Base-by-base conservation (phyloP, 2,888 invertebrate genomes). In the Meloe dianella region DNA sequence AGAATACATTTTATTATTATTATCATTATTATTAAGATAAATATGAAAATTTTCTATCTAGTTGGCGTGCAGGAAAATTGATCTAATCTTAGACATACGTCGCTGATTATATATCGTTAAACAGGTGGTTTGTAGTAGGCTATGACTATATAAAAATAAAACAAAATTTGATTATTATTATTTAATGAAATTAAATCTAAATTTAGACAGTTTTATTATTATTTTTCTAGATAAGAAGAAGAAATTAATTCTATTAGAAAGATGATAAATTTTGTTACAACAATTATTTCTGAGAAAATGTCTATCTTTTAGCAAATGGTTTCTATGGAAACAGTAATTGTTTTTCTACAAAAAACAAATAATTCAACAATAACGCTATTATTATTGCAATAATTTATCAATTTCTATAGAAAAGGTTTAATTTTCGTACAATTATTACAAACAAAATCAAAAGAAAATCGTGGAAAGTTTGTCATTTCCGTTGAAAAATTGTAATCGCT, bases 101-200 rank as follows among this genome's bases (percentile, higher is more conserved):
- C 20, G 3, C 10, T 5, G 0, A 41, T 17, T 41, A 41, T 47
- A 47, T 10, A 20, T 20, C 1, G 10, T 20, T 7, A 9, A 47
- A 47, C 47, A 47, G 47, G 47, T 47, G 47, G 47, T 47, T n/a
- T 47, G 47, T 20, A 47, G 47, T 47, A 47, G 47, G 20, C 47
- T 9, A 10, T 47, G n/a, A 35, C 6, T 17, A 4, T n/a, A 41
- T 41, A 4, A 35, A 12, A 35, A 35, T 35, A 12, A 35, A 4
- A 12, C 1, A 35, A 32, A 32, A 10, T 32, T 32, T 0, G 12
- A 32, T 32, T 32, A 30, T 30, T 8, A 30, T 8, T 30, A 7
- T 30, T 30, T 30, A 30, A 30, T 8, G 7, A 30, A 7, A 12
- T 4, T 12, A 14, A 35, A 27, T 27, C 27, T 3, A 27, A 27